Evolutionary conservation across 2,888 invertebrate genomes (phyloP), one percentile per base, ranked within the genome.

Genomic region (Anticlea derivata): DNA sequence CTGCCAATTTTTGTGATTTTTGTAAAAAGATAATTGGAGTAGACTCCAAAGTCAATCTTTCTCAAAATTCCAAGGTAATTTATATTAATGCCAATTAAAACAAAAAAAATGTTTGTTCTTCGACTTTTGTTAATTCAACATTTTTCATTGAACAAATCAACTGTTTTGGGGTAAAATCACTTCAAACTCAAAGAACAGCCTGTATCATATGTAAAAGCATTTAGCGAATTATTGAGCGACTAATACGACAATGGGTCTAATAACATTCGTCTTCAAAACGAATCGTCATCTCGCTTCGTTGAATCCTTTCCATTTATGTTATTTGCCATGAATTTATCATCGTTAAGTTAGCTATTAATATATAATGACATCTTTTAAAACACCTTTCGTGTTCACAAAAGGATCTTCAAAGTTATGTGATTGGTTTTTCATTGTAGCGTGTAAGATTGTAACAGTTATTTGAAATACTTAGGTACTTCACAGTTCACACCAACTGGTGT

Each of bases 181-280:
- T 17, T 17, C 17, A 17, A 4, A 3, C 4, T 17, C 4, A 17
- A 17, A 17, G 7, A 63, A 35, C 84, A 77, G 0, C 63, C 78
- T 81, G 71, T 86, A 78, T 54, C 5, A 24, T 2, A 59, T 60
- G 7, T n/a, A 55, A 64, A 66, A 75, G 65, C 74, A 67, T 80
- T 81, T 76, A 77, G 69, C 70, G 65, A 68, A 70, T 75, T 71
- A 70, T 72, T 67, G 70, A 74, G 66, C 75, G 63, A 70, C 66
- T 76, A 70, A 73, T 65, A 66, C 61, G 69, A 85, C 80, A 86
- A 85, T 74, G 64, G 70, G 61, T 55, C 69, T 78, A 81, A 82
- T 82, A 81, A 72, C 72, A 78, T 78, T 74, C 62, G 58, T 59
- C 70, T 70, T 58, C 68, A 72, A 71, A 75, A 72, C 68, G 62